Conservation (phyloP, 2,113 vertebrate genomes). For the Ceyx margarethae region DNA sequence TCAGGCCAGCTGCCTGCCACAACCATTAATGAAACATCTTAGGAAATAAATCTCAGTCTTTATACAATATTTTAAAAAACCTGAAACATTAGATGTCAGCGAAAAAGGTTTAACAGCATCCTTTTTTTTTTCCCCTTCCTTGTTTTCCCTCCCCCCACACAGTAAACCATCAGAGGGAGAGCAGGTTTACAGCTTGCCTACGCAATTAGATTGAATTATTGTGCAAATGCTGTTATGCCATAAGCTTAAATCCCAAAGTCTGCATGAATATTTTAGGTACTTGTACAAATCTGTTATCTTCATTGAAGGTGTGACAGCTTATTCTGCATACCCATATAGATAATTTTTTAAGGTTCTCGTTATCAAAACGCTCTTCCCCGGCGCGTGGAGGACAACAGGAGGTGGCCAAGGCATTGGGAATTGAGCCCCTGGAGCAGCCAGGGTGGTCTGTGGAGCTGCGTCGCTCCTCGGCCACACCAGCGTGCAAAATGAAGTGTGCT, state of each 20-base stretch:
- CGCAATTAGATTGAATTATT: constrained; percentile 76
- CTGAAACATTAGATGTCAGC: constrained; percentile 84
- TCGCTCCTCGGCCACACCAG: not conserved
- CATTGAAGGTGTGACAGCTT: constrained; percentile 49
- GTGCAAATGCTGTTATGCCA: constrained; percentile 59
- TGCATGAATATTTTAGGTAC: constrained; percentile 58
- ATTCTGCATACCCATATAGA: not conserved
- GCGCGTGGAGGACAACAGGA: not conserved
- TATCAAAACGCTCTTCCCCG: constrained; percentile 24
- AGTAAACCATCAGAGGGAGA: constrained; percentile 65
- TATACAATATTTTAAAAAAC: constrained; percentile 82
- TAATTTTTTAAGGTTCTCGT: constrained; percentile 16
- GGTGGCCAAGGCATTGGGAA: not conserved
- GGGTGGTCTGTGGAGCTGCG: not conserved
- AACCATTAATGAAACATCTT: constrained; percentile 87
- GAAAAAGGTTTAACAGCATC: constrained; percentile 74
- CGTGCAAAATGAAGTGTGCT: not conserved
- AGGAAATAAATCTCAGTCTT: constrained; percentile 87
- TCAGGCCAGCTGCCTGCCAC: constrained; percentile 82
- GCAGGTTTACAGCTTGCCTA: constrained; percentile 63
- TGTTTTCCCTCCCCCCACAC: not conserved
- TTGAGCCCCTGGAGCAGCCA: not conserved
- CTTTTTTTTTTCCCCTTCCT: constrained; percentile 41
- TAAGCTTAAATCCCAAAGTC: constrained; percentile 63
- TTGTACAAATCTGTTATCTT: constrained; percentile 63